These are phyloP conservation scores for Lasioglossum marginatum DNA, from an alignment of 2,888 invertebrate species.

Conservation along the genomic window DNA sequence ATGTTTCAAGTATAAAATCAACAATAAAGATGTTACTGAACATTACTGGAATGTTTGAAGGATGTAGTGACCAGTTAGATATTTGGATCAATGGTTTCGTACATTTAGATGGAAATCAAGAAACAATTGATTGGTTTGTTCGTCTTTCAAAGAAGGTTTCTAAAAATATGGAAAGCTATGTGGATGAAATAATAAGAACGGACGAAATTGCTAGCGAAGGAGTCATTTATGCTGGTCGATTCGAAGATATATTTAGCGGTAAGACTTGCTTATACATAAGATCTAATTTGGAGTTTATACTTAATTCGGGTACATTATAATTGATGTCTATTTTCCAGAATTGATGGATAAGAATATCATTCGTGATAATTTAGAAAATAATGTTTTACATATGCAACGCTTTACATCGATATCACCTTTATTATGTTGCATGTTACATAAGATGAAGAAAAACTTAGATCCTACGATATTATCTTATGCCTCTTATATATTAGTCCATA, in stretches of 20 bases:
- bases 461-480: conserved; percentile 66
- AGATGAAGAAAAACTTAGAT: conserved; percentile 81
- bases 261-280: not conserved
- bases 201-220: conserved; percentile 72
- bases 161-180: conserved; percentile 76
- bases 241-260: conserved; percentile 71
- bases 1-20: conserved; percentile 84
- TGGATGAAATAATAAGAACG: conserved; percentile 67
- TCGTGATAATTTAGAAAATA: conserved; percentile 35
- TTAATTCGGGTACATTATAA: not conserved
- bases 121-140: conserved; percentile 76
- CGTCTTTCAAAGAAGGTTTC: conserved; percentile 69
- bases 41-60: conserved; percentile 88
- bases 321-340: conserved; percentile 47
- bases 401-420: conserved; percentile 76
- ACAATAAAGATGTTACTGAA: conserved; percentile 87
- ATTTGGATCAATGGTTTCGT: conserved; percentile 87
- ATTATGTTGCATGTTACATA: conserved; percentile 81
- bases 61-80: conserved; percentile 88
- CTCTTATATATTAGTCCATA: conserved; percentile 84
- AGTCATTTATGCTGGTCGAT: conserved; percentile 50
- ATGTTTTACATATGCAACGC: conserved; percentile 61
- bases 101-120: conserved; percentile 67
- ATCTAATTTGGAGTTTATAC: not conserved
- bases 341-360: conserved; percentile 46